phyloP scores from a whole-genome alignment of 2,113 vertebrate species.

The Struthidea cinerea region DNA sequence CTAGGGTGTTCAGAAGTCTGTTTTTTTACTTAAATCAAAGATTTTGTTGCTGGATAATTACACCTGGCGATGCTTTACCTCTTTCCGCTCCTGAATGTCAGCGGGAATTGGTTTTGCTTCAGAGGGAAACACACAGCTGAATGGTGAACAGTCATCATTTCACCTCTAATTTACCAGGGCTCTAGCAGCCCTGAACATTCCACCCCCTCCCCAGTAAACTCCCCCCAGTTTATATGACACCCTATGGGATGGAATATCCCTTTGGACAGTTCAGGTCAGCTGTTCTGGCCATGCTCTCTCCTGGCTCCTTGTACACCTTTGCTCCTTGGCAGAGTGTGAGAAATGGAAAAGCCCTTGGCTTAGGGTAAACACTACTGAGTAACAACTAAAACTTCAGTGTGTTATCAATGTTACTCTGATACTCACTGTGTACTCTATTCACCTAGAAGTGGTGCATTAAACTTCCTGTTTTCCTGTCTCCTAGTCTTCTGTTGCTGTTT shows the following conservation, averaged over 20 bases:
- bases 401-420: background rate
- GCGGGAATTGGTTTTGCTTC: background rate
- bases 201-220: background rate
- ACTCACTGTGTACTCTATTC: background rate
- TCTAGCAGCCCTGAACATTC: background rate
- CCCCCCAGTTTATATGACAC: background rate
- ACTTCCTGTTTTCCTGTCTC: background rate
- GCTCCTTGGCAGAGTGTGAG: background rate
- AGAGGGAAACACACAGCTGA: background rate
- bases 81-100: background rate
- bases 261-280: background rate
- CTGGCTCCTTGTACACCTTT: background rate
- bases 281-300: background rate
- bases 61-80: background rate
- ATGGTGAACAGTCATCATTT: background rate
- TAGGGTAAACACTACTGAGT: background rate
- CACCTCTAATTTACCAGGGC: background rate
- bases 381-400: background rate
- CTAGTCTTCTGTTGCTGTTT: background rate
- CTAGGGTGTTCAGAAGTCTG: background rate
- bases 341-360: background rate
- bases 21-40: background rate
- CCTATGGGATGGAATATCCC: background rate
- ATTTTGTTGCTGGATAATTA: background rate
- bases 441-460: background rate